Base-by-base conservation (phyloP, 2,113 vertebrate species). In the Meles meles region DNA sequence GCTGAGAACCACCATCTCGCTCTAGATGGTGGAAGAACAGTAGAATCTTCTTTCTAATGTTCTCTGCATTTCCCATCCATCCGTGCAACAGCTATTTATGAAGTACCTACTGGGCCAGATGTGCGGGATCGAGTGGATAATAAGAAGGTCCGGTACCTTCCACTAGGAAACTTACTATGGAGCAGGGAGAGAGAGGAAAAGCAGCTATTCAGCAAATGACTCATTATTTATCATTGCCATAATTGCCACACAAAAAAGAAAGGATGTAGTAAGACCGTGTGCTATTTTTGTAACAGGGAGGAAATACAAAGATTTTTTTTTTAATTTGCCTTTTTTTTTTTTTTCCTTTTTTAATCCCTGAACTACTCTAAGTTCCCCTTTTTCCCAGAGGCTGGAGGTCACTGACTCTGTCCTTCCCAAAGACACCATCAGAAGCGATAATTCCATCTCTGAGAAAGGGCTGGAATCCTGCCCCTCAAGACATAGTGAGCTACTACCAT, bases 261-360 rank as follows among this genome's bases (percentile, higher is more conserved):
- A 90, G 59, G 18, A 29, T 87, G 27, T 10, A 17, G 39, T 63
- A 82, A 96, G 85, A 72, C 25, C 11, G 2, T 12, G 20, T 7
- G 0, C 61, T 69, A 47, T 55, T 86, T 88, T 89, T 34, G 5
- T 82, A 92, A 92, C 15, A 14, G 5, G 44, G 80, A 93, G 86
- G 61, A 86, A 93, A 93, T 59, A 80, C 42, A 86, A 11, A 47
- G 49, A 82, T 86, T 47, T 90, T 84, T 90, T 84, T 87, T 49
- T 17, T 81, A 87, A 81, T 74, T 55, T 9, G 7, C 27, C 20
- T 9, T 71, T 27, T 79, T 72, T 37, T 59, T 21, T 74, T 23
- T 90, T n/a, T n/a, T n/a, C n/a, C n/a, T n/a, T n/a, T n/a, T n/a
- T n/a, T n/a, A n/a, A n/a, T 25, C 21, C 31, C 34, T 76, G 63